Evolutionary conservation across 1,140 invertebrate genomes (phyloP).

Genomic region (Macrotrachela quadricornifera): DNA sequence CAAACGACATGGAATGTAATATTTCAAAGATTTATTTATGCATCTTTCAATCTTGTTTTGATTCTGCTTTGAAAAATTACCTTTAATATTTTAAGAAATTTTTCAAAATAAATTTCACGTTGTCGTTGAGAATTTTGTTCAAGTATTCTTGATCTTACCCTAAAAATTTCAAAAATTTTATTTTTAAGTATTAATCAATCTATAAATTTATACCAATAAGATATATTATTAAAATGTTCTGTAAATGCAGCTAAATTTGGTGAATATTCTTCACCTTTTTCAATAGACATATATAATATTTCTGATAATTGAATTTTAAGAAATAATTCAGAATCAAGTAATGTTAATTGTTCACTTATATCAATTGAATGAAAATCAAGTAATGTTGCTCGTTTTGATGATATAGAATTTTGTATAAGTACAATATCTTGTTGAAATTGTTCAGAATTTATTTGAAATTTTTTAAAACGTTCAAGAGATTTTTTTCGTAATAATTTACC

Average conservation of each 20-base stretch:
- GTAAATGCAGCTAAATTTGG: conserved; percentile 89
- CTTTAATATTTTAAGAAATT: conserved; percentile 98
- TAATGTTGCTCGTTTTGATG: conserved; percentile 28
- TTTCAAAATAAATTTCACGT: conserved; percentile 79
- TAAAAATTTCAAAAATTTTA: conserved; percentile 14
- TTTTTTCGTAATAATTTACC: conserved; percentile 68
- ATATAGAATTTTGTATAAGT: neutral
- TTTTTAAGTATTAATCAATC: neutral
- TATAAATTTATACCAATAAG: conserved; percentile 50
- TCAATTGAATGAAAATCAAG: conserved; percentile 76
- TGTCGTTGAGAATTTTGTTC: conserved; percentile 64
- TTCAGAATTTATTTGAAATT: too few relatives aligned
- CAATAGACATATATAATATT: conserved; percentile 1
- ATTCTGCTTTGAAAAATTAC: too few relatives aligned
- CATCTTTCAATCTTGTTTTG: too few relatives aligned
- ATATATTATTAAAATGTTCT: conserved; percentile 99
- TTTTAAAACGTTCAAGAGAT: conserved; percentile 42
- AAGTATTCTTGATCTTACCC: conserved; percentile 54
- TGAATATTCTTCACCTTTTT: neutral
- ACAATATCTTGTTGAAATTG: too few relatives aligned
- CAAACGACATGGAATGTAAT: too few relatives aligned
- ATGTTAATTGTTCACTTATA: conserved; percentile 90
- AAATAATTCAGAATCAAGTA: conserved; percentile 80
- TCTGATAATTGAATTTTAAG: conserved; percentile 65
- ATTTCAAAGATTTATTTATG: too few relatives aligned